Conservation (phyloP, 2,797 vertebrate species). For the Todus mexicanus region DNA sequence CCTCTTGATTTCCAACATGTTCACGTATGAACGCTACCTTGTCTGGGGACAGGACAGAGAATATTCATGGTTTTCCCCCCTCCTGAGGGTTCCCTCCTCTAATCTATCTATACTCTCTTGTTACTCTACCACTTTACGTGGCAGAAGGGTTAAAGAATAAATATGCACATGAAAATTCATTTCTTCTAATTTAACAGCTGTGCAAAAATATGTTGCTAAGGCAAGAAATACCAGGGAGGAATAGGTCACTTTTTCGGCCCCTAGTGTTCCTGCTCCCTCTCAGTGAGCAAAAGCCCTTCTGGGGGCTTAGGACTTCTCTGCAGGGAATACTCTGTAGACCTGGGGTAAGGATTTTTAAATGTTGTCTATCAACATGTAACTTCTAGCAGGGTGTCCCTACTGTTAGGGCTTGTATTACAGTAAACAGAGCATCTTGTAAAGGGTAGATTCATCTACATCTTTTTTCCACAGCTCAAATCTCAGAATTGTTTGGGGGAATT, state of each 20-base stretch:
- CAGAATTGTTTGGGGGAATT: not conserved
- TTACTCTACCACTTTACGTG: not conserved
- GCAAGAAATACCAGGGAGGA: not conserved
- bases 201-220: not conserved
- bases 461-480: not conserved
- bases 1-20: not conserved
- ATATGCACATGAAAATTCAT: not conserved
- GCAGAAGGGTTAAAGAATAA: not conserved
- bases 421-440: not conserved
- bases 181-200: not conserved
- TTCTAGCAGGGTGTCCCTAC: not conserved
- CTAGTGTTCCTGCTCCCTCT: accelerated
- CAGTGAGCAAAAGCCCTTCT: not conserved
- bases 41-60: not conserved
- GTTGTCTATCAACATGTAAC: accelerated
- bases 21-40: not conserved
- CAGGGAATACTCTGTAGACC: not conserved
- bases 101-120: not conserved
- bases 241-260: accelerated
- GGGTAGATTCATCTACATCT: not conserved
- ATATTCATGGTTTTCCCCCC: not conserved
- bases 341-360: not conserved
- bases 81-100: not conserved
- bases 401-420: too few species aligned
- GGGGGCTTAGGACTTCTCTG: not conserved